Evolutionary conservation across 2,797 vertebrate genomes (phyloP), one percentile per base, ranked within the genome.

Genomic region (Spinus olivaceus): DNA sequence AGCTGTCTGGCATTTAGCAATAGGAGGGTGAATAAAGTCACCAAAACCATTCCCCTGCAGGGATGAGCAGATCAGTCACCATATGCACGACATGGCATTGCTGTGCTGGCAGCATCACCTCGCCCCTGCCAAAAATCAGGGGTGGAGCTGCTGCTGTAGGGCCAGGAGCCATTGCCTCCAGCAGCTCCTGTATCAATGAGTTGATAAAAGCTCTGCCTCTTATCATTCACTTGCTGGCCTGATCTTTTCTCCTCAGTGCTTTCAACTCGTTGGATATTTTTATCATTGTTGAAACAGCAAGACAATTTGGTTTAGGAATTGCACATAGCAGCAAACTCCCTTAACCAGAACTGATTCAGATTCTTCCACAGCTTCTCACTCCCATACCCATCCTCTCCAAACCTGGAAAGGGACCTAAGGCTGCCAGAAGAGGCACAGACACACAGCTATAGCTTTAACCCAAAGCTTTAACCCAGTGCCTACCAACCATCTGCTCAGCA

Each of bases 181-280:
- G 89, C 89, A 91, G 73, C 46, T 81, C 24, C 54, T 7, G 13
- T 47, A 60, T 13, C 3, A 3, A 65, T 7, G 19, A 91, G 37
- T 1, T 83, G 50, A 72, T 65, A 73, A 89, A 92, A 95, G 67
- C 90, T 77, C 72, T 86, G 65, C 72, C 35, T 85, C 79, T 91
- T 73, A 63, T 50, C 74, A 56, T 56, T 89, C 60, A 17, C 49
- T 84, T 32, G 51, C 77, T 54, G 30, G 35, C 19, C 50, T 49
- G 25, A 81, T 87, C 61, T 74, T 83, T 85, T 78, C 53, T 23
- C 28, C 37, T 54, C 20, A 0, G 17, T 66, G 74, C 74, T 86
- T 86, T 93, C 56, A 94, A 57, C 57, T 92, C 3, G 0, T 57
- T 60, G 59, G 70, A 35, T 92, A 47, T 76, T 92, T 86, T 91